Evolutionary conservation across 2,888 invertebrate genomes (phyloP), one percentile per base, ranked within the genome.

Genomic region (Leucoma salicis): DNA sequence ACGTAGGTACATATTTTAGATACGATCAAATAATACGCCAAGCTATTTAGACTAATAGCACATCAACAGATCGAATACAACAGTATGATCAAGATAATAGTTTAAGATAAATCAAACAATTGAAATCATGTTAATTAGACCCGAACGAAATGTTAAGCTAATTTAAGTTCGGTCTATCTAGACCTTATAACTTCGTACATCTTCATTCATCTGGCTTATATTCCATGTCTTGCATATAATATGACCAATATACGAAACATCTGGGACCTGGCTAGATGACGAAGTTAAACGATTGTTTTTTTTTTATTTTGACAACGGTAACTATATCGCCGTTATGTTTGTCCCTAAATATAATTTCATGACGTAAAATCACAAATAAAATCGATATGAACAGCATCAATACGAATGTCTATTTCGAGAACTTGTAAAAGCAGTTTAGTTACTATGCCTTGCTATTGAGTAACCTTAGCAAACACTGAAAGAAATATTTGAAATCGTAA

Each of bases 341-440:
- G 62, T 49, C 61, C 59, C 64, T 63, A 75, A 68, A 74, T 74
- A 71, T 54, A 57, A 47, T 39, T 15, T 46, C 43, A 50, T 79
- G 78, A 78, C 74, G 78, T 68, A 74, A 64, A 70, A 69, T 59
- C 41, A 54, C 37, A 49, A 51, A 57, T 61, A 63, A 74, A 53
- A 71, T 70, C 63, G n/a, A 63, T 60, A 63, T 56, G 66, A 57
- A 67, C 64, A 57, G 63, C 70, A 74, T 70, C 70, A 68, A 73
- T 74, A 72, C 59, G 66, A 67, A 50, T 49, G 60, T 71, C 71
- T 83, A 83, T 82, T 79, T 75, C 50, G 64, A 67, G 77, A 64
- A 61, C 77, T 62, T 74, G 75, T 82, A 78, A 83, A 83, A 80
- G 39, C 61, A 76, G 78, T 79, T 79, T 78, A 73, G 70, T 78